Evolutionary conservation across 2,888 invertebrate genomes (phyloP).

Genomic region (Melanophora roralis): DNA sequence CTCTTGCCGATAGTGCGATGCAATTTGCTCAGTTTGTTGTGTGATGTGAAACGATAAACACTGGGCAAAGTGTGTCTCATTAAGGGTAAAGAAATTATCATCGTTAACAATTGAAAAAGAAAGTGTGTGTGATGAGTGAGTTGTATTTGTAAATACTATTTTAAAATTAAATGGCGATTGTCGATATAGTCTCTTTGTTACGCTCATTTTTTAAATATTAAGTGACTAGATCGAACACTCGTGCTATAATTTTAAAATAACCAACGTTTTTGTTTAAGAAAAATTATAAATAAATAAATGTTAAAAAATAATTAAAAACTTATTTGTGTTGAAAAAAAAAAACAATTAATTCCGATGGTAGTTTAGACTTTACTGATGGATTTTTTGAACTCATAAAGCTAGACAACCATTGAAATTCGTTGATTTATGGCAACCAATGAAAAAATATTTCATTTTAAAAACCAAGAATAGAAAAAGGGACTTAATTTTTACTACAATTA

Average conservation of each 20-base stretch:
- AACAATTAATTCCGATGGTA: conserved; percentile 76
- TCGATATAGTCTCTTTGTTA: conserved; percentile 74
- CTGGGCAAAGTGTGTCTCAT: conserved; percentile 76
- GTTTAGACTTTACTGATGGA: conserved; percentile 74
- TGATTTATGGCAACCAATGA: conserved; percentile 67
- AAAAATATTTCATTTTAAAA: background rate
- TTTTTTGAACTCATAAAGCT: conserved; percentile 74
- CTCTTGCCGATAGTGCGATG: conserved; percentile 62
- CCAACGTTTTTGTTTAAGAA: conserved; percentile 57
- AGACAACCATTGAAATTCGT: conserved; percentile 77
- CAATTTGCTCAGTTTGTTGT: conserved; percentile 72
- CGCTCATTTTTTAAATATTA: conserved; percentile 33
- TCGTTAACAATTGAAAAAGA: background rate
- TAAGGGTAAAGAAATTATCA: conserved; percentile 41
- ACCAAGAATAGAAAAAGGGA: too few species aligned
- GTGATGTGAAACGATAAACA: conserved; percentile 66
- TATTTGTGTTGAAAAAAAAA: background rate
- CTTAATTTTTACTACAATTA: conserved; percentile 20
- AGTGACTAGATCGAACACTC: conserved; percentile 78
- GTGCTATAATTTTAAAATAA: conserved; percentile 77
- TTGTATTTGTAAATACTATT: conserved; percentile 58
- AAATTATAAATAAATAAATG: too few species aligned
- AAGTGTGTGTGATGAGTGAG: background rate
- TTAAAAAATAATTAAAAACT: too few species aligned
- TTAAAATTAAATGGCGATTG: conserved; percentile 77